Evolutionary conservation across 2,113 vertebrate genomes (phyloP).

Genomic region (Xiphophorus maculatus): DNA sequence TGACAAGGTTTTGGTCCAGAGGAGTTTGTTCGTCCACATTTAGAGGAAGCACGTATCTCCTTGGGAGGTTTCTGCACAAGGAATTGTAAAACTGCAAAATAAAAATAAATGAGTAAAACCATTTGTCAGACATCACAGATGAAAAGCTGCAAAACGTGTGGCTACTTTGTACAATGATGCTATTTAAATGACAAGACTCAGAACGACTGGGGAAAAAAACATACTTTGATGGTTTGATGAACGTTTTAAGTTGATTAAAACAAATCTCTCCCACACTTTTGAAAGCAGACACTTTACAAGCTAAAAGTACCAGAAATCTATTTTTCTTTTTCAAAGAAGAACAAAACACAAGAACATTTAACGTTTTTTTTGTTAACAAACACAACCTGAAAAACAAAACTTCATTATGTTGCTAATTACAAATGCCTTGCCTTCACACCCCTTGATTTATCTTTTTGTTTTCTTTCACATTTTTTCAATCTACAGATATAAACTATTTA

Average conservation of each 20-base stretch:
- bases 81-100: conserved; percentile 82
- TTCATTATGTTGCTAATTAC: background rate
- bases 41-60: conserved; percentile 90
- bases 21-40: conserved; percentile 73
- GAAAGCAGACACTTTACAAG: conserved; percentile 24
- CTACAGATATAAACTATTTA: no score
- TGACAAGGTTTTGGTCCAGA: conserved; percentile 82
- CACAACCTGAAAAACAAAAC: conserved; percentile 1
- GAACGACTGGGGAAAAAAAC: conserved; percentile 1
- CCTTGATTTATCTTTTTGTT: no score
- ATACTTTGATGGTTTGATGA: conserved; percentile 14
- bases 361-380: background rate
- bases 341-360: background rate
- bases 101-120: conserved; percentile 21
- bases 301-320: conserved; percentile 8
- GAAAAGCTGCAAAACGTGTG: background rate
- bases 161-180: conserved; percentile 6
- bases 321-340: background rate
- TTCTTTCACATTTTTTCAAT: no score
- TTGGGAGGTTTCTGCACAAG: conserved; percentile 81
- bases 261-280: background rate
- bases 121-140: conserved; percentile 6
- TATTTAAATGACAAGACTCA: conserved; percentile 18
- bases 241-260: conserved; percentile 15
- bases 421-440: background rate